Evolutionary conservation across 2,113 vertebrate species (phyloP), one percentile per base, ranked within the genome.

Genomic region (Erinaceus europaeus): DNA sequence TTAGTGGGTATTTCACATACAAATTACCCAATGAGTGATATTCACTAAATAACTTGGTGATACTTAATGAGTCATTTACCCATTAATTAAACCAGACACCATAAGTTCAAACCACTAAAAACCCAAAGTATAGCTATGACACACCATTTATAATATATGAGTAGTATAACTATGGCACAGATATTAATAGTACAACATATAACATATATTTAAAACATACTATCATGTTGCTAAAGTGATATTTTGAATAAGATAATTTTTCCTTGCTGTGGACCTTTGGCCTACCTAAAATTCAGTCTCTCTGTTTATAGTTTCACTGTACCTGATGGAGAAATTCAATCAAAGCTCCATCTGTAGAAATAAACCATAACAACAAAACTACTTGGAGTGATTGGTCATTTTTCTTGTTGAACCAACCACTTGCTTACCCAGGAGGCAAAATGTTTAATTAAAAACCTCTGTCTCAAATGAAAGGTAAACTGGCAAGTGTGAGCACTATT

Each of bases 151-250:
- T 57, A 32, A 32, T 32, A 15, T 61, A 61, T 61, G 15, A 5
- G 4, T 17, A 3, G 57, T 27, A 15, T 61, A 32, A 32, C 29
- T 61, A 32, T n/a, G 32, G 4, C 29, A 29, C 32, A n/a, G n/a
- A n/a, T n/a, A n/a, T n/a, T 13, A 32, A 13, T 3, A 61, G 23
- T 1, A 0, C 1, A 2, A 42, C 9, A 25, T 0, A 1, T 0
- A 1, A 5, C 9, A 1, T 1, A 13, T 5, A 36, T 13, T 52
- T 3, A 5, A 0, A 0, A 1, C 20, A 2, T 15, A 6, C 9
- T 10, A 2, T 0, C 8, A 8, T 4, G 25, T 2, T 8, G n/a
- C 34, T 29, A 9, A 50, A 29, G 9, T 3, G 29, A 17, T n/a
- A 15, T 52, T 29, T 20, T n/a, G 21, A 36, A 34, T 44, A 25